phyloP scores from a whole-genome alignment of 2,797 vertebrate genomes.

The Glossophaga mutica region DNA sequence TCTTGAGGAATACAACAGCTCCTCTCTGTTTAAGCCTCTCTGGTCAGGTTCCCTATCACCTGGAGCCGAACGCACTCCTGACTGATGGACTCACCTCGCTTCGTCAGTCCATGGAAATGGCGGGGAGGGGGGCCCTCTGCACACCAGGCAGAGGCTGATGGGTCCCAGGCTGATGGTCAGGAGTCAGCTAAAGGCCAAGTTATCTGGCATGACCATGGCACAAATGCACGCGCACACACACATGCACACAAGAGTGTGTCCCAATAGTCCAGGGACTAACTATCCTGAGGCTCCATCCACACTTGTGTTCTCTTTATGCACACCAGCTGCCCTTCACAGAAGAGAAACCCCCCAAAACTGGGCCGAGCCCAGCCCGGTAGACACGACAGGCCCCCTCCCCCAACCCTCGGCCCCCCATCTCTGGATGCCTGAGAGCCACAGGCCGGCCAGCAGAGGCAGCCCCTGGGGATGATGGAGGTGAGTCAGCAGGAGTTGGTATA shows the following conservation, averaged over 20 bases:
- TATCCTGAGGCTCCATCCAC: neutral
- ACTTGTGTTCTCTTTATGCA: neutral
- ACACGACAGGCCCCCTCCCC: neutral
- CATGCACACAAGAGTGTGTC: neutral
- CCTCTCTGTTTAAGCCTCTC: neutral
- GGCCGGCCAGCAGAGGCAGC: neutral
- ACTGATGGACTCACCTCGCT: accelerated
- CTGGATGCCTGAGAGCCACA: neutral
- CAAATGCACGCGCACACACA: accelerated
- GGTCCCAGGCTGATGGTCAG: neutral
- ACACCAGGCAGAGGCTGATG: too few species aligned
- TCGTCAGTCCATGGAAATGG: neutral
- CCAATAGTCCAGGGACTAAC: neutral
- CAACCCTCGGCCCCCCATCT: neutral
- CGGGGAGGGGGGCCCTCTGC: neutral
- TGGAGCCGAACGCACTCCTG: neutral
- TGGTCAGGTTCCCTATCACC: neutral
- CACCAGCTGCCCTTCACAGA: neutral
- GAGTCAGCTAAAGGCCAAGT: neutral
- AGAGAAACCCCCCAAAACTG: neutral
- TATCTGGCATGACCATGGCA: accelerated
- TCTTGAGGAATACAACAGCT: neutral
- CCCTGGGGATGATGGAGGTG: accelerated
- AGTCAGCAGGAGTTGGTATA: accelerated
- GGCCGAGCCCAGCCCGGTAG: neutral